Base-by-base conservation (phyloP, 2,797 vertebrate species). In the Hippocampus kuda region DNA sequence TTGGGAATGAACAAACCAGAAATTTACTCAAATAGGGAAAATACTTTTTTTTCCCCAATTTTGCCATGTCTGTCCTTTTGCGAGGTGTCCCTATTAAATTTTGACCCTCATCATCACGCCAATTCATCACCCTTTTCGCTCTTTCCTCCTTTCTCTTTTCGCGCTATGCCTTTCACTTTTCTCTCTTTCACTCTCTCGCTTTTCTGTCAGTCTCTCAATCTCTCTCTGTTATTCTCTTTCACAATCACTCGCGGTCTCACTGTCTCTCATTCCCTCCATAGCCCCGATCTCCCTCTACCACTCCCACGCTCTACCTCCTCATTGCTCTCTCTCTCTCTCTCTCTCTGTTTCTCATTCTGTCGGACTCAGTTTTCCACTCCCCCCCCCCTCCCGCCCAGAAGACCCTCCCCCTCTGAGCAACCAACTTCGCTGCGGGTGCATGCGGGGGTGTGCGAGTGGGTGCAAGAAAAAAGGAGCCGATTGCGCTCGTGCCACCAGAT, bases 351-450 rank as follows among this genome's bases (percentile, higher is more conserved):
- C 70, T 68, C 63, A 42, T 44, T 68, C 42, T 53, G 22, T 24
- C 5, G 1, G 18, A 5, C 22, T 1, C 51, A n/a, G 7, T 53
- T 11, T 54, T 11, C 1, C 6, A 2, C 53, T n/a, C 22, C n/a
- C 53, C 22, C 10, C 53, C 5, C 8, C 46, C 13, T 16, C 5
- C 48, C 16, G 7, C 2, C 54, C 54, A 26, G 22, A 10, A 22
- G 22, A 61, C 18, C 18, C 60, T 20, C 15, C 26, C 7, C 44
- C 1, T 24, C 42, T 9, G 49, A 72, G 53, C 24, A 4, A 44
- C 69, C 24, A 49, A 44, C 69, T 68, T 69, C 69, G 70, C 54
- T 66, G 72, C 27, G 57, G 61, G 69, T 76, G 65, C 26, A 6
- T 57, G 60, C 26, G 69, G 71, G 69, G 56, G 67, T 42, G 60